These are phyloP conservation scores for Xiphias gladius DNA, from an alignment of 2,113 vertebrate genomes.

Conservation along the genomic window DNA sequence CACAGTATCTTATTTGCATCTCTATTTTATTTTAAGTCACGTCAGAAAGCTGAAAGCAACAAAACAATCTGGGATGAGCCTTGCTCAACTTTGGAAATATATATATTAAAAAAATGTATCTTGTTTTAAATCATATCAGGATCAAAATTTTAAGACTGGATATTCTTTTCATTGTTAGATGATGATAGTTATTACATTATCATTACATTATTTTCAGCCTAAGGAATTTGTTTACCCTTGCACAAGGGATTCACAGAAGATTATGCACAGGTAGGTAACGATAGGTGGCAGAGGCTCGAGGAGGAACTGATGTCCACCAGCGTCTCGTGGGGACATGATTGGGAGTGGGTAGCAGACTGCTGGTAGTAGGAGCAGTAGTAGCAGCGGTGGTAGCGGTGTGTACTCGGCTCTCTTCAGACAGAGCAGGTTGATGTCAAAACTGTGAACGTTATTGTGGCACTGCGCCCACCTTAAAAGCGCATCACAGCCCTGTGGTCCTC, in stretches of 20 bases:
- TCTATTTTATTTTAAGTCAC: not conserved
- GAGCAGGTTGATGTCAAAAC: not conserved
- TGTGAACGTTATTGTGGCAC: not conserved
- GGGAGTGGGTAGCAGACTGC: too few relatives aligned
- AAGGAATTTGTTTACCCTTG: too few relatives aligned
- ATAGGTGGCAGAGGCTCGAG: too few relatives aligned
- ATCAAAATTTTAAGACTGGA: too few relatives aligned
- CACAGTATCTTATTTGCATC: not conserved
- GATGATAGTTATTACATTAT: too few relatives aligned
- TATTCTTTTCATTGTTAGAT: not conserved
- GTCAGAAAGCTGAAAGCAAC: not conserved
- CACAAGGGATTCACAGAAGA: not conserved
- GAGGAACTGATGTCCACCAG: too few relatives aligned
- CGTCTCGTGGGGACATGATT: too few relatives aligned
- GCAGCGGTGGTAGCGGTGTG: not conserved
- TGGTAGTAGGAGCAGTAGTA: too few relatives aligned
- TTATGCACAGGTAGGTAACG: not conserved
- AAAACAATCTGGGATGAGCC: too few relatives aligned
- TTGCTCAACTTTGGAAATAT: too few relatives aligned
- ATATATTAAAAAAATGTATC: too few relatives aligned
- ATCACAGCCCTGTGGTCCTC: not conserved
- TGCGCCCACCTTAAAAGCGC: not conserved
- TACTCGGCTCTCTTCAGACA: not conserved
- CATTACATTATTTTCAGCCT: too few relatives aligned
- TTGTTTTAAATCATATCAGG: not conserved